Conservation (phyloP, 1,140 invertebrate genomes). For the Drosophila sp. region DNA sequence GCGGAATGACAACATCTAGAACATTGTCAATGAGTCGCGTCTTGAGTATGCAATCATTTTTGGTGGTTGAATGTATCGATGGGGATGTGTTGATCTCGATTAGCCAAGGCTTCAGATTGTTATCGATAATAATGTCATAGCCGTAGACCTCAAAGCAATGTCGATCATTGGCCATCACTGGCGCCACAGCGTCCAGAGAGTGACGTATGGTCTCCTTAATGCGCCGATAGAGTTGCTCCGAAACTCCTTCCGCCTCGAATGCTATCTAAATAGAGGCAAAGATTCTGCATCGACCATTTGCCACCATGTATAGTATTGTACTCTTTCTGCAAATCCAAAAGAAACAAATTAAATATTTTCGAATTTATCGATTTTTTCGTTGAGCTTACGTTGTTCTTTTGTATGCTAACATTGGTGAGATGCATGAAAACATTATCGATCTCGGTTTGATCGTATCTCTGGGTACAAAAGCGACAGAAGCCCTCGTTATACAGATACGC, state of each 20-base stretch:
- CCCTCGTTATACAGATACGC: slow-evolving; percentile 94
- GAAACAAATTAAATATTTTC: too few species aligned
- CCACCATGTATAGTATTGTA: slow-evolving; percentile 97
- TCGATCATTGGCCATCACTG: slow-evolving; percentile 90
- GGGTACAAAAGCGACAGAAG: slow-evolving; percentile 91
- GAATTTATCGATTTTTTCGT: background rate
- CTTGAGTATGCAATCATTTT: slow-evolving; percentile 97
- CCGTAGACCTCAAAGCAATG: slow-evolving; percentile 96
- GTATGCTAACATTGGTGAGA: slow-evolving; percentile 94
- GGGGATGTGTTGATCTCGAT: slow-evolving; percentile 98
- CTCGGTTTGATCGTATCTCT: slow-evolving; percentile 92
- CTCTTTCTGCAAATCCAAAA: slow-evolving; percentile 88
- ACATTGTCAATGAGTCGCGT: slow-evolving; percentile 98
- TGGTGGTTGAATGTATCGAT: slow-evolving; percentile 96
- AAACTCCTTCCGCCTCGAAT: slow-evolving; percentile 94
- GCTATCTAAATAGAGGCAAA: slow-evolving; percentile 95
- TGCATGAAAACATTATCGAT: slow-evolving; percentile 94
- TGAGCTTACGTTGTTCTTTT: slow-evolving; percentile 90
- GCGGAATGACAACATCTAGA: slow-evolving; percentile 94
- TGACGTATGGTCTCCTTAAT: slow-evolving; percentile 95
- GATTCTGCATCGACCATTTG: slow-evolving; percentile 96
- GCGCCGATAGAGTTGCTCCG: slow-evolving; percentile 91
- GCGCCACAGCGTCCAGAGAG: slow-evolving; percentile 92
- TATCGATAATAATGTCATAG: slow-evolving; percentile 95
- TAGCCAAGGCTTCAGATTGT: slow-evolving; percentile 93